phyloP scores from a whole-genome alignment of 1,140 invertebrate species.

The Sarcophaga bullata region DNA sequence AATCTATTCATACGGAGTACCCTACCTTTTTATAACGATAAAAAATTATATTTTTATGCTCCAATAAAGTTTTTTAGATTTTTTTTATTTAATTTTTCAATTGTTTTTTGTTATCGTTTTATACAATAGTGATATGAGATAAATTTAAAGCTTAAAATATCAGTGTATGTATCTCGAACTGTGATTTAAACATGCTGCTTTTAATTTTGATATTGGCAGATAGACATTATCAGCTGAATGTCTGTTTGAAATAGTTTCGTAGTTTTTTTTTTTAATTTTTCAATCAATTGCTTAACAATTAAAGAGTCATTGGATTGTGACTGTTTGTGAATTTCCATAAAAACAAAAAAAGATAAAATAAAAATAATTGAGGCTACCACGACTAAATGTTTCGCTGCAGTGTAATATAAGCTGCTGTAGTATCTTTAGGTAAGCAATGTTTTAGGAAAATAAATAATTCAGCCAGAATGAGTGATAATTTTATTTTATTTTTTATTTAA shows the following conservation, averaged over 20 bases:
- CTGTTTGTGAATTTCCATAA: not conserved
- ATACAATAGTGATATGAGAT: not conserved
- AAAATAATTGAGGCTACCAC: too few species aligned
- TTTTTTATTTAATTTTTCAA: too few species aligned
- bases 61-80: too few species aligned
- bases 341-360: not conserved
- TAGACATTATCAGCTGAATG: not conserved
- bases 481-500: too few species aligned
- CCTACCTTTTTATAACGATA: too few species aligned
- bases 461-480: too few species aligned
- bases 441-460: too few species aligned
- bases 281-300: not conserved
- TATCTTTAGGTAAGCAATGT: too few species aligned
- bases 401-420: too few species aligned
- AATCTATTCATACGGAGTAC: too few species aligned
- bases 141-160: not conserved
- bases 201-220: not conserved
- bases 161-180: not conserved
- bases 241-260: not conserved
- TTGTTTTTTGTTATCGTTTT: not conserved
- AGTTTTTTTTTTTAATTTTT: not conserved
- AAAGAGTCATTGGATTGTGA: slow-evolving; percentile 8
- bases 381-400: too few species aligned
- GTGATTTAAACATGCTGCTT: not conserved
- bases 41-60: too few species aligned